phyloP scores from a whole-genome alignment of 1,140 invertebrate species.

The Drosophila teissieri region DNA sequence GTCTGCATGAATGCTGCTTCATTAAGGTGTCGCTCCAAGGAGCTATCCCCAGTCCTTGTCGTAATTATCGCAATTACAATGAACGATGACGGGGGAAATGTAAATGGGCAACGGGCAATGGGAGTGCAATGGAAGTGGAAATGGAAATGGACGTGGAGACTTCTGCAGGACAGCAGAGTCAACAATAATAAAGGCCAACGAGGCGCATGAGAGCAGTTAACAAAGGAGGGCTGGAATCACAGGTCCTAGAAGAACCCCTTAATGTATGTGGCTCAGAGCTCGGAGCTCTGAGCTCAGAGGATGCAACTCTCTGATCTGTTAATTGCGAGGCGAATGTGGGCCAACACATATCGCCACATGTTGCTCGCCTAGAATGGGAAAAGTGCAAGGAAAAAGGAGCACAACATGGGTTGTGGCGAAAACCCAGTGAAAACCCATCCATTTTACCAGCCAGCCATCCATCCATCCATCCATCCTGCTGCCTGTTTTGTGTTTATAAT shows the following conservation, averaged over 20 bases:
- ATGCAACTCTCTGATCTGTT: conserved; percentile 69
- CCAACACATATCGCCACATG: conserved; percentile 63
- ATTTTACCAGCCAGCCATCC: conserved; percentile 19
- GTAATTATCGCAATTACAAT: conserved; percentile 82
- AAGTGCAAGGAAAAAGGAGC: conserved; percentile 21
- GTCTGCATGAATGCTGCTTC: conserved; percentile 70
- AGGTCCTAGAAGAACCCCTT: conserved; percentile 26
- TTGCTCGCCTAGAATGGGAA: conserved; percentile 37
- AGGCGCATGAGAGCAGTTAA: conserved; percentile 48
- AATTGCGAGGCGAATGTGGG: conserved; percentile 73
- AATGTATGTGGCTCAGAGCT: conserved; percentile 13
- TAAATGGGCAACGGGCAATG: conserved; percentile 38
- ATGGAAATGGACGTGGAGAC: not conserved
- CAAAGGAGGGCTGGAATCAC: conserved; percentile 15
- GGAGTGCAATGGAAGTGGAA: conserved; percentile 7
- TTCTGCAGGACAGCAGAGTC: conserved; percentile 17
- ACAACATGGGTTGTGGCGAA: conserved; percentile 1
- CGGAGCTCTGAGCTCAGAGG: not conserved
- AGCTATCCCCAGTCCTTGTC: conserved; percentile 57
- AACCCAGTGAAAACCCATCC: conserved; percentile 17
- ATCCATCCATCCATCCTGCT: conserved; percentile 31
- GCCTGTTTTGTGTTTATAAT: conserved; percentile 58
- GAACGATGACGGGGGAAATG: conserved; percentile 62
- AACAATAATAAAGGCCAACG: conserved; percentile 76
- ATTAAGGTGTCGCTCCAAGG: conserved; percentile 66